A percentile compares a stretch with the other conserved stretches of the same genome.
Evolutionary conservation across 2,113 vertebrate genomes (phyloP).

Genomic region (Eolophus roseicapilla): DNA sequence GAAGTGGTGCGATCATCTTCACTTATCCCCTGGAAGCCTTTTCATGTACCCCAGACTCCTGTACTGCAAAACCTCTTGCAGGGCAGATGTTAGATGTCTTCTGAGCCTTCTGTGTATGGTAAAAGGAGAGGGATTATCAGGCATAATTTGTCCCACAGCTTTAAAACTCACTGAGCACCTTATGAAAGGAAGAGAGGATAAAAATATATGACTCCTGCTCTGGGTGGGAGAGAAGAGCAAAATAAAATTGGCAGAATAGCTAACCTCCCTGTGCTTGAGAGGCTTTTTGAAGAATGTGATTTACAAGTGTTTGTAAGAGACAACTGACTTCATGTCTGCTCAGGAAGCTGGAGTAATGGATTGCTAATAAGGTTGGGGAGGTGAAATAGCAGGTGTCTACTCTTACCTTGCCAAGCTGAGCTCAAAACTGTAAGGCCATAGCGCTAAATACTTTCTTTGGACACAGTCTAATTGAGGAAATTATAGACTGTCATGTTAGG

Average conservation of each 20-base stretch:
- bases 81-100: neutral
- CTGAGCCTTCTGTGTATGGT: neutral
- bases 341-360: neutral
- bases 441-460: neutral
- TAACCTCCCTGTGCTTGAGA: neutral
- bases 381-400: neutral
- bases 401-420: neutral
- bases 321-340: neutral
- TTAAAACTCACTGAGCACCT: neutral
- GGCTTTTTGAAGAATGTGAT: neutral
- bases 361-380: neutral
- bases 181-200: neutral
- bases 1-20: neutral
- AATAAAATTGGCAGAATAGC: neutral
- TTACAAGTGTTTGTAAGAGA: neutral
- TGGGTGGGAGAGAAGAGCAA: neutral
- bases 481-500: neutral
- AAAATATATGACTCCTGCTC: neutral
- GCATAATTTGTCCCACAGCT: neutral
- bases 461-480: neutral
- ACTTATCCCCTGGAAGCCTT: neutral
- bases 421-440: neutral
- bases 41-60: neutral
- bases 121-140: neutral
- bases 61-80: neutral